Evolutionary conservation across 2,113 vertebrate genomes (phyloP), one percentile per base, ranked within the genome.

Genomic region (Paramisgurnus dabryanus): DNA sequence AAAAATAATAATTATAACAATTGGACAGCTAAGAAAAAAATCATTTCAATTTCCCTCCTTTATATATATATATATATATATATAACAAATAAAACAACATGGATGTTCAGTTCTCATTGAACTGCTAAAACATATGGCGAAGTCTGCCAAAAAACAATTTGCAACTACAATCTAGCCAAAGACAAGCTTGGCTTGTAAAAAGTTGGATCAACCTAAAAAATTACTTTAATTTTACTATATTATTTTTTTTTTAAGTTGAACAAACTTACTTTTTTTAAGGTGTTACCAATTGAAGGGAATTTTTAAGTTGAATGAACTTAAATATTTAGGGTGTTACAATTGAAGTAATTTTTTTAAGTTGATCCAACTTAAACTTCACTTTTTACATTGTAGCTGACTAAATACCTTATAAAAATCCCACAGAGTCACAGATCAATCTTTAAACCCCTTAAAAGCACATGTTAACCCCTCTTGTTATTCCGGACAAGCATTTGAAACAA

Each of bases 41-140:
- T 76, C 49, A 74, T 68, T 81, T 82, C 55, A 71, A 81, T 82
- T 17, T 13, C 82, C 85, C 86, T 86, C 86, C 87, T 87, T 85
- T 4, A 80, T 64, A 39, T 79, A 71, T 57, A 68, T 7, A 53
- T 57, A 68, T 7, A 53, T 39, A 27, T 45, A 87, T 85, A 86
- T 87, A 72, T 66, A 68, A 69, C 67, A 53, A 0, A 45, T 4
- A 45, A 45, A 47, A 58, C 49, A 55, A 40, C 45, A 69, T 69
- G 15, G 50, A 53, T 34, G n/a, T n/a, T 70, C 27, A 53, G 27
- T 4, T 70, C 17, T 58, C 13, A 47, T 47, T 2, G 9, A 57
- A 53, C 4, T 79, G 71, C 86, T 85, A 78, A 87, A 89, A 18
- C 55, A 85, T 72, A 87, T 80, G 79, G 83, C 85, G 57, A 77